Evolutionary conservation across 2,113 vertebrate species (phyloP).

Genomic region (Sprattus sprattus): DNA sequence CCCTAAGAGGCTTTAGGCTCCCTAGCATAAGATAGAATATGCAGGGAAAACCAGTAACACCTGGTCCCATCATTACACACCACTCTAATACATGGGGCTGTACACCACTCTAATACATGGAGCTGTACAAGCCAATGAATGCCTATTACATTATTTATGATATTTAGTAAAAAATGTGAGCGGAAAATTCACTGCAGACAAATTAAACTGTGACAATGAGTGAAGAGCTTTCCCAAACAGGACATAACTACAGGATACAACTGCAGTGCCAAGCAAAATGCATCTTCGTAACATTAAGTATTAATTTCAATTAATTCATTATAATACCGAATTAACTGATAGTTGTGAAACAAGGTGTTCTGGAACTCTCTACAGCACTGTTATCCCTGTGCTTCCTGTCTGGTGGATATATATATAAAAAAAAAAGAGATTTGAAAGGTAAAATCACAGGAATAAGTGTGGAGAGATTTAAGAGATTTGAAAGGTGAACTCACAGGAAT

Average conservation of each 20-base stretch:
- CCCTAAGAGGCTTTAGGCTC: neutral
- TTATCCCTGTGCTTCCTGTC: neutral
- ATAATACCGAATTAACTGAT: no score
- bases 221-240: neutral
- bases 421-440: slow-evolving; percentile 21
- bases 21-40: no score
- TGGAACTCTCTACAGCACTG: neutral
- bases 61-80: no score
- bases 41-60: no score
- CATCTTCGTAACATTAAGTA: neutral
- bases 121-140: no score
- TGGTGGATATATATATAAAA: slow-evolving; percentile 92
- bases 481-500: slow-evolving; percentile 77
- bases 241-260: neutral
- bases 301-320: neutral
- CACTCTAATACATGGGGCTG: no score
- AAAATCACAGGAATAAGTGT: slow-evolving; percentile 87
- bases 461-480: slow-evolving; percentile 84
- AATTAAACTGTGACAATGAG: neutral
- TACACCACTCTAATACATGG: no score
- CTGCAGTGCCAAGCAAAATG: neutral
- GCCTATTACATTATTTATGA: neutral
- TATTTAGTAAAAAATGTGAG: neutral
- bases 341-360: neutral
- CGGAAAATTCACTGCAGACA: neutral